These are phyloP conservation scores for Tadarida brasiliensis DNA, from an alignment of 2,797 vertebrate genomes.

Conservation along the genomic window DNA sequence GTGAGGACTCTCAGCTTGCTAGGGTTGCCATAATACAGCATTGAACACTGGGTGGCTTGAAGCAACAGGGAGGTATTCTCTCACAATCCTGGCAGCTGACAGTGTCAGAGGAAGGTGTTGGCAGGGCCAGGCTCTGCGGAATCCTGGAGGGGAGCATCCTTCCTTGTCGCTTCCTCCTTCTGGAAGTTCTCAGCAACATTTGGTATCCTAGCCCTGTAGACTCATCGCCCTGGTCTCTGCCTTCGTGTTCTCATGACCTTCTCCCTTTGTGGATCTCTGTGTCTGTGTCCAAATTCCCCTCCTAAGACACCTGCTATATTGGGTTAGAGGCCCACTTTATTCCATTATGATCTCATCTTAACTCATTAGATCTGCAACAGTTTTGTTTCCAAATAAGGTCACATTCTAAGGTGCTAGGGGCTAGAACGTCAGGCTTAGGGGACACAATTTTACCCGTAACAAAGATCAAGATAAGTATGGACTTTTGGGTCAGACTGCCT, in stretches of 20 bases:
- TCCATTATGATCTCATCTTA: background rate
- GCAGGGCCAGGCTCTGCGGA: too few relatives aligned
- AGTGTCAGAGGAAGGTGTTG: background rate
- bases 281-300: background rate
- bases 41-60: background rate
- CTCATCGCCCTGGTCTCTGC: background rate
- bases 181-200: background rate
- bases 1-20: background rate
- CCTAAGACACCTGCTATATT: background rate
- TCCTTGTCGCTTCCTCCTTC: too few relatives aligned
- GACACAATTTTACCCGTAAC: background rate
- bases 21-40: background rate
- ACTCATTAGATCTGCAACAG: background rate
- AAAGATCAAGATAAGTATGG: background rate
- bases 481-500: background rate
- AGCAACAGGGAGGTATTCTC: background rate
- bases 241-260: background rate
- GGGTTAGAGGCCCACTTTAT: background rate
- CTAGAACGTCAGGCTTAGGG: background rate
- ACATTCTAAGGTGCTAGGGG: background rate
- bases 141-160: too few relatives aligned
- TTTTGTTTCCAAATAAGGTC: background rate
- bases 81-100: background rate
- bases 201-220: background rate
- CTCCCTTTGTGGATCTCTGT: rapidly evolving